Percentiles rank a stretch among this genome's conserved stretches.
Conservation (phyloP, 1,140 invertebrate genomes). For the Muscidifurax raptorellus region DNA sequence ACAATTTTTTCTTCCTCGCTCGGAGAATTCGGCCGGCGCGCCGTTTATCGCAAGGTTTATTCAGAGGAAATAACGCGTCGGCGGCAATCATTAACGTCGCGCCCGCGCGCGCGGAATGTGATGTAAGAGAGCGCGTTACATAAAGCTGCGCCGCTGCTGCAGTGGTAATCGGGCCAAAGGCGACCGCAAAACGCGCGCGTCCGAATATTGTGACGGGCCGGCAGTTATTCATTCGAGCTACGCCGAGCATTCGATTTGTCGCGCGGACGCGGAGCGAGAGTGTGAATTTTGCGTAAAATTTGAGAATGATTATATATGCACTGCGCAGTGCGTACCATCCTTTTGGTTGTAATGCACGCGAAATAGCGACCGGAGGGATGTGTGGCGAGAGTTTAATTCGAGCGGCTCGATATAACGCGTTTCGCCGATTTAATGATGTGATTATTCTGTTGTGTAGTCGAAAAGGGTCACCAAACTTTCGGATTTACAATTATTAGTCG, state of each 20-base stretch:
- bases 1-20: slow-evolving; percentile 6
- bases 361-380: neutral
- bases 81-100: slow-evolving; percentile 12
- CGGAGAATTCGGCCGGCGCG: neutral
- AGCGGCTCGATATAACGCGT: neutral
- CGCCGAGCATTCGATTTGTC: slow-evolving; percentile 47
- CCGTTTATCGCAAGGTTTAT: slow-evolving; percentile 36
- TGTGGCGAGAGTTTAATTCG: neutral
- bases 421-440: slow-evolving; percentile 28
- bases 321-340: neutral
- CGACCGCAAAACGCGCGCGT: neutral
- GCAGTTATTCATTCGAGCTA: slow-evolving; percentile 40
- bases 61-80: slow-evolving; percentile 26
- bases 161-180: slow-evolving; percentile 22
- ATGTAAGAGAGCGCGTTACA: slow-evolving; percentile 12
- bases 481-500: slow-evolving; percentile 23
- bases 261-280: neutral
- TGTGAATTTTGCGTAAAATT: slow-evolving; percentile 21
- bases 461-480: neutral
- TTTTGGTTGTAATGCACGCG: neutral
- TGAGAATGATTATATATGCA: slow-evolving; percentile 31
- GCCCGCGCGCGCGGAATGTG: slow-evolving; percentile 21
- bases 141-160: neutral
- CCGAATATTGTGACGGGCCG: slow-evolving; percentile 13
- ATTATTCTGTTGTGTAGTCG: neutral